Conservation (phyloP, 30 jellyfish, hydroid and myxozoan species). For the Euphysa ruthae region DNA sequence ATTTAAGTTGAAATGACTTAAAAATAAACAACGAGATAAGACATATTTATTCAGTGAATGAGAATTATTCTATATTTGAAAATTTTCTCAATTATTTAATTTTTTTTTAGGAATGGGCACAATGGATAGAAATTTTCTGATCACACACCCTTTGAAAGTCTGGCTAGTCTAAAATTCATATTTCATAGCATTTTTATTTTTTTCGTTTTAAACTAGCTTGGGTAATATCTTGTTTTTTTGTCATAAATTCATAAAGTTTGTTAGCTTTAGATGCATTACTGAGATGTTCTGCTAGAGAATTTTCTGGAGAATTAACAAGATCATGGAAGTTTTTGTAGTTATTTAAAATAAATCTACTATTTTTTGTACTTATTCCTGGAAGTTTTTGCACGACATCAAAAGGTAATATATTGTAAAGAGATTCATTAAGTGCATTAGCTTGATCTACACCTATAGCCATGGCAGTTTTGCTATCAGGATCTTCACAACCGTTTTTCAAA, state of each 20-base stretch:
- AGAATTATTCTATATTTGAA: too few relatives aligned
- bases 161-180: too few relatives aligned
- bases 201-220: too few relatives aligned
- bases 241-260: conserved; percentile 42
- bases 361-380: conserved; percentile 77
- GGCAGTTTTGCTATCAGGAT: conserved; percentile 76
- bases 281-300: conserved; percentile 31
- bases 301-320: conserved; percentile 30
- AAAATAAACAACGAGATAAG: too few relatives aligned
- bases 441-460: conserved; percentile 61
- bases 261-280: conserved; percentile 57
- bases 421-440: conserved; percentile 18
- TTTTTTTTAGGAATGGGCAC: too few relatives aligned
- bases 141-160: too few relatives aligned
- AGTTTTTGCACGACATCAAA: conserved; percentile 64
- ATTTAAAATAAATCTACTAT: conserved; percentile 47
- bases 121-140: too few relatives aligned
- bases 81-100: too few relatives aligned
- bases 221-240: conserved; percentile 42
- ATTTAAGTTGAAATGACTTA: too few relatives aligned
- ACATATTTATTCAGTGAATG: too few relatives aligned
- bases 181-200: too few relatives aligned
- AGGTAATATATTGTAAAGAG: conserved; percentile 50
- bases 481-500: conserved; percentile 55
- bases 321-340: conserved; percentile 49